Base-by-base conservation (phyloP, 2,888 invertebrate species). In the Idaea straminata region DNA sequence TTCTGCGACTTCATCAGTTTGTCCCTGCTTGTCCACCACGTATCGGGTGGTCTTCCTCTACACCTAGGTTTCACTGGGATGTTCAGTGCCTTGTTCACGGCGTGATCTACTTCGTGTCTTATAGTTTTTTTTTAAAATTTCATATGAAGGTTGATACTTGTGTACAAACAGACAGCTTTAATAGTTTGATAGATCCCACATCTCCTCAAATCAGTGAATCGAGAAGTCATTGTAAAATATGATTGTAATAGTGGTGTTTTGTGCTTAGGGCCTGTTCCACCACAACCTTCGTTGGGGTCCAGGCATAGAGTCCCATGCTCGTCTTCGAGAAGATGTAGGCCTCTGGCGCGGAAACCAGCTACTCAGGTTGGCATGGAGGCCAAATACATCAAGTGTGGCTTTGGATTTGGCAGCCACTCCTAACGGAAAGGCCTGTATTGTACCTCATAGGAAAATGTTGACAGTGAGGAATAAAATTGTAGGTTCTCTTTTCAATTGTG, bases 231-330 rank as follows among this genome's bases (percentile, higher is more conserved):
- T 6, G 6, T 38, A 38, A 10, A 38, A 5, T 38, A 38, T 5
- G 36, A 6, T 10, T 13, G 5, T 38, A 38, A 47, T 47, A 47
- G 13, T 36, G 10, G 5, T 7, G 10, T 4, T 36, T 36, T 10
- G 36, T 5, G 4, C 47, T 47, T 80, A 94, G 90, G 94, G 94
- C 34, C 70, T 95, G 15, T 94, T 88, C 75, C 83, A 89, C 73
- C 80, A 84, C n/a, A 92, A 94, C 74, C 66, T 81, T 10, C 90
- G 94, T 25, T 94, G 91, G 83, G 95, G 95, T 57, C 94, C 95
- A 0, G 95, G 95, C 0, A 80, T 94, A 10, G 85, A 91, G 61
- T 87, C 90, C 0, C 81, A 92, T 65, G 69, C 87, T 0, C 77
- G 86, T 70, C 83, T 89, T 0, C 80, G 72, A 5, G 93, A 93